Evolutionary conservation across 2,888 invertebrate genomes (phyloP).

Genomic region (Cheilosia pagana): DNA sequence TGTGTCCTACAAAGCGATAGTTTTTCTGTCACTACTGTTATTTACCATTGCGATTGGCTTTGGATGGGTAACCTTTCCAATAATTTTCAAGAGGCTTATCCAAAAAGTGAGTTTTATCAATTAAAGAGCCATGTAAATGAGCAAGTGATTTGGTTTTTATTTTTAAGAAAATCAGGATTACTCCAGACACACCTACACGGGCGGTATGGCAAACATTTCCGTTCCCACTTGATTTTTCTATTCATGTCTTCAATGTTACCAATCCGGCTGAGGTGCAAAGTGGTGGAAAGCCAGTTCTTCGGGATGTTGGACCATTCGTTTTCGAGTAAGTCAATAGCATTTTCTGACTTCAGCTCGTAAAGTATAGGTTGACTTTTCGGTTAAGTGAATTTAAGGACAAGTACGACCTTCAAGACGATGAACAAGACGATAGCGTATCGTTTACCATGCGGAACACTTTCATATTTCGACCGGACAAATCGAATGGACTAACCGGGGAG

Average conservation of each 20-base stretch:
- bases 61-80: constrained; percentile 65
- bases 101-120: constrained; percentile 45
- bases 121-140: too few species aligned
- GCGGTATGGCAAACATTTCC: constrained; percentile 91
- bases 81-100: constrained; percentile 51
- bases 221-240: constrained; percentile 88
- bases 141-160: not conserved
- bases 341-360: not conserved
- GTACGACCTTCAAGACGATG: constrained; percentile 88
- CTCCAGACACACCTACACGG: constrained; percentile 88
- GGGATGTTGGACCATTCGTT: constrained; percentile 92
- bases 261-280: constrained; percentile 89
- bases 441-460: constrained; percentile 88
- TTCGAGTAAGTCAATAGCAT: constrained; percentile 87
- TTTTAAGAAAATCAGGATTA: constrained; percentile 84
- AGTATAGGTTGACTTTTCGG: not conserved
- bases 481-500: constrained; percentile 88
- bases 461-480: constrained; percentile 86
- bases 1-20: not conserved
- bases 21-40: constrained; percentile 16
- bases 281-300: constrained; percentile 88
- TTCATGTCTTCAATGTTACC: constrained; percentile 92
- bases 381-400: constrained; percentile 92
- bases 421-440: constrained; percentile 88
- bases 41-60: constrained; percentile 52